Conservation (phyloP, 2,888 invertebrate genomes). For the Agrenia bidenticulata region DNA sequence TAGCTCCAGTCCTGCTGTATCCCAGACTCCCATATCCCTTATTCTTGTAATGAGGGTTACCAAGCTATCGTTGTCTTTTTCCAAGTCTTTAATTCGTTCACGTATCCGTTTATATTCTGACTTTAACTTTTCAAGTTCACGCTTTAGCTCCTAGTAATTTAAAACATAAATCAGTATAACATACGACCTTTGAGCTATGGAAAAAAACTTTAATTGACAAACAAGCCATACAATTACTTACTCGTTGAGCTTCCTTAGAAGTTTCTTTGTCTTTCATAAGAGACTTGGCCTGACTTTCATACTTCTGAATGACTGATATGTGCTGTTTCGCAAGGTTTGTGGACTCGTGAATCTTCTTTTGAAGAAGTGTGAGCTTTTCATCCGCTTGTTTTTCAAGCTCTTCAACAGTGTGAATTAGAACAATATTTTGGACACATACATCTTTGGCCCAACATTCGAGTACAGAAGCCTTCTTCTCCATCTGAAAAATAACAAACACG, state of each 20-base stretch:
- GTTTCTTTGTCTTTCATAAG: slow-evolving; percentile 37
- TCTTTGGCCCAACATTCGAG: slow-evolving; percentile 51
- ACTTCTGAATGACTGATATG: slow-evolving; percentile 48
- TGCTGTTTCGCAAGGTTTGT: slow-evolving; percentile 55
- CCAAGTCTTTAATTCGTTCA: slow-evolving; percentile 41
- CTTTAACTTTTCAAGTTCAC: slow-evolving; percentile 52
- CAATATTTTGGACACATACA: slow-evolving; percentile 62
- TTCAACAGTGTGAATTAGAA: slow-evolving; percentile 67
- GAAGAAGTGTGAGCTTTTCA: slow-evolving; percentile 61
- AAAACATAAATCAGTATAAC: slow-evolving; percentile 4
- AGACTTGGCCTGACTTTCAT: slow-evolving; percentile 47
- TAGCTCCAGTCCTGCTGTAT: slow-evolving; percentile 47
- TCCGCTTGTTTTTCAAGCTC: slow-evolving; percentile 69
- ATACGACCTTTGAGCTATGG: no score
- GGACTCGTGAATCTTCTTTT: slow-evolving; percentile 60
- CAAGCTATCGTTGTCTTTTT: slow-evolving; percentile 50
- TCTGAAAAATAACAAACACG: slow-evolving; percentile 27
- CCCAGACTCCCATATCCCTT: slow-evolving; percentile 52
- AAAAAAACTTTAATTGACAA: slow-evolving; percentile 20
- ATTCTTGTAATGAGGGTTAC: slow-evolving; percentile 47
- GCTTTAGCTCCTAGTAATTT: slow-evolving; percentile 30
- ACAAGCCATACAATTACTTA: slow-evolving; percentile 8
- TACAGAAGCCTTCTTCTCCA: slow-evolving; percentile 46
- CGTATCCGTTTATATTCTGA: slow-evolving; percentile 39
- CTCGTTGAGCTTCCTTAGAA: slow-evolving; percentile 30